A percentile compares a stretch with the other conserved stretches of the same genome.
Conservation (phyloP, 2,113 vertebrate genomes). For the Orthochromis malagaraziensis region DNA sequence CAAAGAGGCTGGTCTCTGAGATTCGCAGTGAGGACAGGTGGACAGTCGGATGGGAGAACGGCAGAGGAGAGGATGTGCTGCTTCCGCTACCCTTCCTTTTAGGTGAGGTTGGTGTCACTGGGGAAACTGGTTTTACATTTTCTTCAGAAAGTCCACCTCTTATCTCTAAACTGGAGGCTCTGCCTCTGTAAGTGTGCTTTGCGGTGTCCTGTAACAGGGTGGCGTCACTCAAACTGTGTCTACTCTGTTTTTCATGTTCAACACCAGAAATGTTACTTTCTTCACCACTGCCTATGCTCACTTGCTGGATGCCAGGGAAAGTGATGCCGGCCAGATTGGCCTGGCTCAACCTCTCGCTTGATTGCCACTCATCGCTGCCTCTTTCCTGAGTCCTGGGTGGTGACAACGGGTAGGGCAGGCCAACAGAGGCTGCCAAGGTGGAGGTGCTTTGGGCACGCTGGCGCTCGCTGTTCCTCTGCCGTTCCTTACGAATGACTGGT, state of each 20-base stretch:
- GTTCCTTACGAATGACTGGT: slow-evolving; percentile 39
- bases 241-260: not conserved
- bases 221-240: slow-evolving; percentile 21
- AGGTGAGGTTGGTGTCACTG: not conserved
- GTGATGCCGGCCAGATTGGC: slow-evolving; percentile 51
- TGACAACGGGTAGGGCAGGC: slow-evolving; percentile 64
- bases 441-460: slow-evolving; percentile 53
- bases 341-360: slow-evolving; percentile 25
- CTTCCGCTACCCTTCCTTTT: slow-evolving; percentile 16
- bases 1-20: slow-evolving; percentile 74
- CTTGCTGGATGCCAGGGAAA: slow-evolving; percentile 35
- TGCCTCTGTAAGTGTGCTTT: slow-evolving; percentile 47
- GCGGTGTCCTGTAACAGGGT: slow-evolving; percentile 22
- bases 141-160: not conserved
- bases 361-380: slow-evolving; percentile 22
- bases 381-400: not conserved
- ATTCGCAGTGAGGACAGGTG: slow-evolving; percentile 71
- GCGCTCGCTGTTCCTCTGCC: slow-evolving; percentile 44
- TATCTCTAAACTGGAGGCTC: slow-evolving; percentile 24
- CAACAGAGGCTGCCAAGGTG: slow-evolving; percentile 69
- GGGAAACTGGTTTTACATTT: not conserved
- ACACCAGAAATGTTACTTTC: not conserved
- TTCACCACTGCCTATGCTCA: not conserved
- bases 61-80: not conserved
- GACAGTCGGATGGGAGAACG: not conserved